Evolutionary conservation across 1,140 invertebrate species (phyloP), one percentile per base, ranked within the genome.

Genomic region (Pseudomyrmex sp.): DNA sequence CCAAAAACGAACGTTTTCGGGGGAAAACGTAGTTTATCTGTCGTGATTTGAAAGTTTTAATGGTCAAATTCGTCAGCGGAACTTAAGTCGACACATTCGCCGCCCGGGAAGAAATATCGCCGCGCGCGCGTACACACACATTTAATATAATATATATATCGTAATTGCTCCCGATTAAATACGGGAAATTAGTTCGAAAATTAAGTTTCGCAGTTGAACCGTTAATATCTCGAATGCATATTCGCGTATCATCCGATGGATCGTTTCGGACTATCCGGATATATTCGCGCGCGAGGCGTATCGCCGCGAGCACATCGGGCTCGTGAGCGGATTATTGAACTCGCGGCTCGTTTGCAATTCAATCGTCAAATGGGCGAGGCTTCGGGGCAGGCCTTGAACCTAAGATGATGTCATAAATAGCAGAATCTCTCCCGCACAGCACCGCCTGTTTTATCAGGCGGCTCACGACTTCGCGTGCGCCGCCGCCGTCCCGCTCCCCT

Each of bases 311-410:
- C 65, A 35, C 35, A 9, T 1, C 26, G 75, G 23, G 52, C 59
- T 75, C n/a, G 73, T 59, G 65, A 79, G 44, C 35, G 15, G 65
- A 79, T 79, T 79, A 69, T 69, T 79, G 52, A 79, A 79, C 76
- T 85, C 76, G 62, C 44, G 23, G 15, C 13, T n/a, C 68, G 50
- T 85, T 70, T 63, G 83, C 83, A 69, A 82, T 85, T 82, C 83
- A 54, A 73, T 54, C 66, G 52, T 23, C n/a, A 56, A 80, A 86
- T 69, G 50, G 52, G 66, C 12, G 35, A 63, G 46, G 54, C 18
- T n/a, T 46, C 44, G 18, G 66, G 61, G 56, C 48, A 54, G 54
- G 56, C 85, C 85, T 87, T 77, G 85, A 87, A 87, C 79, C 23
- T 68, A 79, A 23, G 54, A 82, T 80, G 61, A 73, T 65, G 56